Conservation (phyloP, 2,113 vertebrate genomes). For the Halichoerus grypus region DNA sequence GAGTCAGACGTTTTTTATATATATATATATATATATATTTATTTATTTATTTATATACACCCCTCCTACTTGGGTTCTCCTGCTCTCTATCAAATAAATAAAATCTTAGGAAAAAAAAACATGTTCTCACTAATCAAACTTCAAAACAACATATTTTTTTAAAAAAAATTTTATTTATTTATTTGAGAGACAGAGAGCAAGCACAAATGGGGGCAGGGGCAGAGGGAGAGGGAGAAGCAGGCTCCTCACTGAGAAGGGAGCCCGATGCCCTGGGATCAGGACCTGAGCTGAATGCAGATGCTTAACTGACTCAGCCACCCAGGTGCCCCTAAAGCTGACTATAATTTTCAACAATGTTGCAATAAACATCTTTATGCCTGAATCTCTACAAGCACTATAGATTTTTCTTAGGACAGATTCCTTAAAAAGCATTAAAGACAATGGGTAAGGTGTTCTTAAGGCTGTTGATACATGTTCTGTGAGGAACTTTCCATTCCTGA, state of each 20-base stretch:
- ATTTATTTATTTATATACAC: no score
- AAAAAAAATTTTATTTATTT: background rate
- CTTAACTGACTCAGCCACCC: background rate
- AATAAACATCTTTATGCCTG: slow-evolving; percentile 30
- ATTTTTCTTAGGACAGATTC: slow-evolving; percentile 35
- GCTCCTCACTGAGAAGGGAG: background rate
- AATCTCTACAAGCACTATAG: background rate
- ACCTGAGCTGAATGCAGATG: background rate
- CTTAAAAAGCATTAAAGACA: slow-evolving; percentile 46
- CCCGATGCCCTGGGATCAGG: background rate
- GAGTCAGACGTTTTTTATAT: background rate
- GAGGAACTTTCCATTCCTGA: background rate
- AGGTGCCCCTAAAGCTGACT: background rate
- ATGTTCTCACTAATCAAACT: no score
- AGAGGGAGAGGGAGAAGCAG: background rate
- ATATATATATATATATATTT: no score
- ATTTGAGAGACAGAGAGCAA: background rate
- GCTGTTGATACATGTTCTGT: background rate
- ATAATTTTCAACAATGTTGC: slow-evolving; percentile 6
- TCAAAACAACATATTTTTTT: no score
- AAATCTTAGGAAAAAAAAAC: no score
- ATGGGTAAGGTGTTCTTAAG: slow-evolving; percentile 28
- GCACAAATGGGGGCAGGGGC: background rate
- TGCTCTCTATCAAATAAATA: no score
- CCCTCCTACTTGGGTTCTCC: no score